Conservation (phyloP, 1,140 invertebrate species). For the Periplaneta americana region DNA sequence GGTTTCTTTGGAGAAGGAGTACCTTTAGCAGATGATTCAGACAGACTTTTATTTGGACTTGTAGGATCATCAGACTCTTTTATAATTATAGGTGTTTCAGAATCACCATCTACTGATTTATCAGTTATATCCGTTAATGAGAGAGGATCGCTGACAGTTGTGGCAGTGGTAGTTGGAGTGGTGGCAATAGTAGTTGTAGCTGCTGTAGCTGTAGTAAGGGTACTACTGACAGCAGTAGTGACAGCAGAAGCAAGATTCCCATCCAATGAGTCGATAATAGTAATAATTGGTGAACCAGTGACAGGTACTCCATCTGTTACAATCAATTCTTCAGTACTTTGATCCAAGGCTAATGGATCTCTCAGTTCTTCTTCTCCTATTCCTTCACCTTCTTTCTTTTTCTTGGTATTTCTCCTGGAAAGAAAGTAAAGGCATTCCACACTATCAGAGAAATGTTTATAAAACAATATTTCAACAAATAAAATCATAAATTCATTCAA, state of each 20-base stretch:
- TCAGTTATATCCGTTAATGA: background rate
- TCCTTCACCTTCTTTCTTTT: constrained; percentile 34
- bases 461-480: too few species aligned
- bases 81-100: constrained; percentile 10
- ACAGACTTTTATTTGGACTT: constrained; percentile 6
- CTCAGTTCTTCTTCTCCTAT: background rate
- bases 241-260: background rate
- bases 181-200: background rate
- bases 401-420: constrained; percentile 29
- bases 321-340: background rate
- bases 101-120: constrained; percentile 7
- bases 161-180: background rate
- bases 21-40: background rate
- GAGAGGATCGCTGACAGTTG: background rate
- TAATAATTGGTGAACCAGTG: background rate
- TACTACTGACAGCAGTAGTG: background rate
- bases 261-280: background rate
- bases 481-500: too few species aligned
- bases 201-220: background rate
- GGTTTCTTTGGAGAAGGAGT: constrained; percentile 26
- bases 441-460: too few species aligned
- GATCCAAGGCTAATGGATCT: background rate
- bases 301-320: background rate
- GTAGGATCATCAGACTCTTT: constrained; percentile 3
- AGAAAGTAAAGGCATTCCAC: too few species aligned